Conservation (phyloP, 2,888 invertebrate species). For the Calameuta pallipes region DNA sequence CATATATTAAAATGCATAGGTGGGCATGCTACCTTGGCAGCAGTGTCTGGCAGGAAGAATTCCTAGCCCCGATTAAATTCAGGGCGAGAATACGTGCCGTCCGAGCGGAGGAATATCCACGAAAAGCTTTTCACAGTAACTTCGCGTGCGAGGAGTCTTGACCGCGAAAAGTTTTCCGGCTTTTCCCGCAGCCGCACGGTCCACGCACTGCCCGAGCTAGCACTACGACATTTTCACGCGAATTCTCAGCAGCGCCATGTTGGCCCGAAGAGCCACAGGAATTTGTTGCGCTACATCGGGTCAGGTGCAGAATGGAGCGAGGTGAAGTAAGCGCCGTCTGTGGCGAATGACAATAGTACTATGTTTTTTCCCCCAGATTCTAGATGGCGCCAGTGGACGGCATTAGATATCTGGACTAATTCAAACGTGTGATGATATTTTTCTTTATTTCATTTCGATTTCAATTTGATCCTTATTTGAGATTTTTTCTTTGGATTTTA, state of each 20-base stretch:
- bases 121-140: constrained; percentile 16
- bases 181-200: constrained; percentile 24
- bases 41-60: constrained; percentile 7
- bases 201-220: constrained; percentile 18
- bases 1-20: not conserved
- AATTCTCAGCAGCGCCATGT: constrained; percentile 20
- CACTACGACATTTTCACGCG: constrained; percentile 24
- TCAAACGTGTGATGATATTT: not conserved
- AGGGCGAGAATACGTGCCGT: not conserved
- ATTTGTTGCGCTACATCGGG: constrained; percentile 7
- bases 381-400: not conserved
- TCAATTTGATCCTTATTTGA: not conserved
- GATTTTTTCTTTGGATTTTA: not conserved
- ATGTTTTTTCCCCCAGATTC: not conserved
- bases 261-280: constrained; percentile 25
- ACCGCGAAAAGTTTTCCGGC: constrained; percentile 11
- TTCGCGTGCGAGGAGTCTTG: not conserved
- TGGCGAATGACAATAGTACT: not conserved
- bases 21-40: constrained; percentile 5
- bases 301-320: not conserved
- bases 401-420: not conserved
- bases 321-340: not conserved
- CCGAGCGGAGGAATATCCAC: not conserved
- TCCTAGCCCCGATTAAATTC: constrained; percentile 7
- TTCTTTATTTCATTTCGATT: not conserved